Percentiles rank a stretch among this genome's conserved stretches.
phyloP scores from a whole-genome alignment of 2,113 vertebrate genomes.

The Pachypanchax playfairii region DNA sequence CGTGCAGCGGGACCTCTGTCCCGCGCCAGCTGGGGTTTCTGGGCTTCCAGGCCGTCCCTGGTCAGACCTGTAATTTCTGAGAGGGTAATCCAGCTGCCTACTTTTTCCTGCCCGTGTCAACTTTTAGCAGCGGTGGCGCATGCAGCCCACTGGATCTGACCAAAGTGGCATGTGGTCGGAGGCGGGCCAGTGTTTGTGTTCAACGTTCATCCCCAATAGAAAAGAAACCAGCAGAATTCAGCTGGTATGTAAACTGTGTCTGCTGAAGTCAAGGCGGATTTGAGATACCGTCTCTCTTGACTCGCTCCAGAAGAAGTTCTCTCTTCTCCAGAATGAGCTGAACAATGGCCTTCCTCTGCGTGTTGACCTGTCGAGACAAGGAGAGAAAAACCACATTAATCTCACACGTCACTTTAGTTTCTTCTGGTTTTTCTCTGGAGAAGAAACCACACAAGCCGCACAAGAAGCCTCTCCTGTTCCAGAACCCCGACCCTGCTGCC shows the following conservation, averaged over 20 bases:
- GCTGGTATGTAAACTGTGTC: slow-evolving; percentile 55
- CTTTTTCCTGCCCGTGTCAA: slow-evolving; percentile 80
- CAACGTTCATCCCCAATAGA: slow-evolving; percentile 56
- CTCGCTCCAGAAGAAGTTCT: slow-evolving; percentile 78
- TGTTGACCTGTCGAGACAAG: slow-evolving; percentile 75
- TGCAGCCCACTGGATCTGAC: slow-evolving; percentile 58
- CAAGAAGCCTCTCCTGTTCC: slow-evolving; percentile 57
- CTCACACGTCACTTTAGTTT: slow-evolving; percentile 25
- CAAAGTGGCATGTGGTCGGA: slow-evolving; percentile 65
- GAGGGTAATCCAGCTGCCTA: slow-evolving; percentile 72
- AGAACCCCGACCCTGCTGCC: slow-evolving; percentile 50
- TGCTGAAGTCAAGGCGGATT: slow-evolving; percentile 26
- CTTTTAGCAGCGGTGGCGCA: slow-evolving; percentile 76
- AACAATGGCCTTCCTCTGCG: slow-evolving; percentile 81
- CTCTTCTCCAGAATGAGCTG: slow-evolving; percentile 83
- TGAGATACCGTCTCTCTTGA: slow-evolving; percentile 78
- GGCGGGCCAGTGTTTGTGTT: slow-evolving; percentile 56
- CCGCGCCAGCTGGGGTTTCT: slow-evolving; percentile 69
- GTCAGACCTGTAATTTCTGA: slow-evolving; percentile 79
- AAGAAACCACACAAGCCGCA: slow-evolving; percentile 39
- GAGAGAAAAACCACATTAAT: slow-evolving; percentile 40
- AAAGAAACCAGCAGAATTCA: slow-evolving; percentile 29
- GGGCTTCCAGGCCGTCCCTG: slow-evolving; percentile 53
- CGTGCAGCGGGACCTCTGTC: slow-evolving; percentile 63
- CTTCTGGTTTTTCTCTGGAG: slow-evolving; percentile 49